Conservation (phyloP, 1,140 invertebrate genomes). For the Rhopalosiphum maidis region DNA sequence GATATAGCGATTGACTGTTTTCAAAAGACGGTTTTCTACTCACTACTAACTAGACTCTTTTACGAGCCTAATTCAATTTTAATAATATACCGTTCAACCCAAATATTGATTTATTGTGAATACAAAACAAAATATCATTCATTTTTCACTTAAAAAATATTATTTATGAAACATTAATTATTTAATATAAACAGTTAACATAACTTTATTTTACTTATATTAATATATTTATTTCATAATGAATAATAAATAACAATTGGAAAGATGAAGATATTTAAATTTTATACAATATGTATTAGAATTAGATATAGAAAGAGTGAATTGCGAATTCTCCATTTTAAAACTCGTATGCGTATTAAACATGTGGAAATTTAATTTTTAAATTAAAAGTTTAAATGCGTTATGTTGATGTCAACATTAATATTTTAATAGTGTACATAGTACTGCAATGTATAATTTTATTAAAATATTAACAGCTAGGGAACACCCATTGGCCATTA, state of each 20-base stretch:
- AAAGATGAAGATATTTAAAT: background rate
- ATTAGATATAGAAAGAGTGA: too few relatives aligned
- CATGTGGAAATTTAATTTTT: background rate
- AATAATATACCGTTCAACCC: background rate
- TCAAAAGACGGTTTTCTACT: background rate
- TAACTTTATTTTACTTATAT: background rate
- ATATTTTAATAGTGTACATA: background rate
- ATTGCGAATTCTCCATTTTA: background rate
- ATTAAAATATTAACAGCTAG: background rate
- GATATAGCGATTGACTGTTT: background rate
- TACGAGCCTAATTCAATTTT: conserved; percentile 22
- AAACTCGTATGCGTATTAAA: background rate
- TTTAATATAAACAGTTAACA: too few relatives aligned
- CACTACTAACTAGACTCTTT: background rate
- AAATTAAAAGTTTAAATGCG: background rate
- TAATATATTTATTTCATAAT: background rate
- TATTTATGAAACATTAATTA: background rate
- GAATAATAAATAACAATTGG: background rate
- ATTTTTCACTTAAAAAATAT: background rate
- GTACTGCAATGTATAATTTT: background rate
- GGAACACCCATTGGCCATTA: background rate
- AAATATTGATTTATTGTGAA: background rate
- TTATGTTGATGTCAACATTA: background rate
- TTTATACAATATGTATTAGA: too few relatives aligned
- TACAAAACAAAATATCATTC: background rate